Conservation (phyloP, 2,888 invertebrate species). For the Biston betularia region DNA sequence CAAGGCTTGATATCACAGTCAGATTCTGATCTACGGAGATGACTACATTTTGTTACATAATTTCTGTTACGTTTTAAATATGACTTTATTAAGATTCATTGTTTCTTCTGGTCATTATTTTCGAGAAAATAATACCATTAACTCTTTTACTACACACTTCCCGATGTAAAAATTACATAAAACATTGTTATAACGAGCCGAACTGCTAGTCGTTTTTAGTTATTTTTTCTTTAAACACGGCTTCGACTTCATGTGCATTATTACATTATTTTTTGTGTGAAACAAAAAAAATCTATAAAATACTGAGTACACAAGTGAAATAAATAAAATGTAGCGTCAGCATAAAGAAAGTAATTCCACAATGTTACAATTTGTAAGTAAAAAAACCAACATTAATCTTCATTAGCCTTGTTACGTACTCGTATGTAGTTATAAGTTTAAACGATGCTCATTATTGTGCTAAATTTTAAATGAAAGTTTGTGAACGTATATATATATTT, state of each 20-base stretch:
- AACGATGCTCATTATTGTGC: too few relatives aligned
- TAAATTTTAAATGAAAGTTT: too few relatives aligned
- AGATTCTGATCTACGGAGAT: constrained; percentile 18
- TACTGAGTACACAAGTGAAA: not conserved
- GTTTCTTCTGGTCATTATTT: constrained; percentile 28
- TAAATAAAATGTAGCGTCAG: not conserved
- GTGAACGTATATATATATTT: too few relatives aligned
- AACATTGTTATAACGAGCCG: not conserved
- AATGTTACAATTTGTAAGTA: not conserved
- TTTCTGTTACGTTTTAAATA: constrained; percentile 36
- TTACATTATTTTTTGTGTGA: not conserved
- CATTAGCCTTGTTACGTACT: too few relatives aligned
- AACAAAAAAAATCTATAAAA: not conserved
- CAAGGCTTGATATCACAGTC: constrained; percentile 17
- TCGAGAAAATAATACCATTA: constrained; percentile 9
- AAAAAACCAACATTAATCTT: too few relatives aligned
- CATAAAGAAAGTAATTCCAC: not conserved
- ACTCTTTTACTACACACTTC: constrained; percentile 9
- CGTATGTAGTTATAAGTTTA: too few relatives aligned
- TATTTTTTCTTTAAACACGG: constrained; percentile 8
- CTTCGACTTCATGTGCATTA: not conserved
- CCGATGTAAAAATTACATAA: constrained; percentile 5
- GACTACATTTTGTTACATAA: constrained; percentile 24
- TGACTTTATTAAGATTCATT: constrained; percentile 42
- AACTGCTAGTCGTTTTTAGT: not conserved